Evolutionary conservation across 1,140 invertebrate genomes (phyloP), one percentile per base, ranked within the genome.

Genomic region (Ceratosolen solmsi): DNA sequence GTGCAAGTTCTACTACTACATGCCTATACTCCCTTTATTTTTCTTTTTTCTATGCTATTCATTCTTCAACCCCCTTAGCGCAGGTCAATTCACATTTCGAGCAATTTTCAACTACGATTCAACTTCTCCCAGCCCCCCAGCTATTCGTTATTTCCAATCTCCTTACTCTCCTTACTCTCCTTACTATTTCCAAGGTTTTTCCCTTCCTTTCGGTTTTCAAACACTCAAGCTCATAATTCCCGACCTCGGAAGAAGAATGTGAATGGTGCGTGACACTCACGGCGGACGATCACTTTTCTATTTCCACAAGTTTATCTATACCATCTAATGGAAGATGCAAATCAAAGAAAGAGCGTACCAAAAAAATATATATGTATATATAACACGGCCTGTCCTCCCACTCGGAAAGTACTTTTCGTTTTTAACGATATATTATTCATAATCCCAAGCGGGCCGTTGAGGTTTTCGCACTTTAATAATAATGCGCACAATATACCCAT

Each of bases 351-450:
- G 46, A n/a, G 46, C 30, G 9, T 3, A n/a, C 2, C 15, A 41
- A 36, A 38, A 11, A 20, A 33, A 30, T 65, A 13, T 25, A 5
- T 58, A 58, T 5, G 3, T 58, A n/a, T n/a, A n/a, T n/a, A n/a
- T n/a, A n/a, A n/a, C n/a, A 56, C 27, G 5, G 15, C 8, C 30
- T 7, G 30, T 4, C 33, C 1, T 22, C 41, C 54, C n/a, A 2
- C 41, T 51, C 71, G 71, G 17, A 17, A 46, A 30, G 11, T 8
- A 22, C 33, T 75, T 38, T 70, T 70, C n/a, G 36, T 54, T 68
- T 73, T 60, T 72, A 49, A 72, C 15, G 36, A 72, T 80, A 54
- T 70, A 80, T 80, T 80, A 80, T 80, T 80, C 78, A 73, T 73
- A 73, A 80, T 60, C 49, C 3, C 15, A 2, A 15, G 7, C 30